Evolutionary conservation across 2,797 vertebrate species (phyloP).

Genomic region (Decapterus maruadsi): DNA sequence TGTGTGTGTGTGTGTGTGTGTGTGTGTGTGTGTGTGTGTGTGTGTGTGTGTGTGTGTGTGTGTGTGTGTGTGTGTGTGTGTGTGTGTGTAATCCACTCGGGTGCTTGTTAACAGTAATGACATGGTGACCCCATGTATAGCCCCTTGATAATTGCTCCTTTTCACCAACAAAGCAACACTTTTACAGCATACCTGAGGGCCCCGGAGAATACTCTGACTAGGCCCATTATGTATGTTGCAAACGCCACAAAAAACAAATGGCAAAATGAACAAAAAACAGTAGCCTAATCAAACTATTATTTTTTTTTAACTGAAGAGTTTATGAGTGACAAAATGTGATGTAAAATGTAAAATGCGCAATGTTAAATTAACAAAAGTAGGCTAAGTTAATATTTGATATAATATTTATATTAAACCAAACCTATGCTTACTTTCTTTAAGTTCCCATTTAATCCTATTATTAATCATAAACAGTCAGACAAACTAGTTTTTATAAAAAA

Average conservation of each 20-base stretch:
- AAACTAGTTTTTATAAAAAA: too few relatives aligned
- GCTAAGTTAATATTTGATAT: too few relatives aligned
- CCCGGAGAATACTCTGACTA: not conserved
- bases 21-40: conserved; percentile 1
- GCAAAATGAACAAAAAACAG: not conserved
- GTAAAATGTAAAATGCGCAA: too few relatives aligned
- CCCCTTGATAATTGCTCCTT: not conserved
- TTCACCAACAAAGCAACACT: not conserved
- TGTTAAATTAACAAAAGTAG: too few relatives aligned
- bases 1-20: not conserved
- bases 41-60: not conserved
- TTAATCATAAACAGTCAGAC: too few relatives aligned
- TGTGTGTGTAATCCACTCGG: not conserved
- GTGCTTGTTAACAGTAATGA: not conserved
- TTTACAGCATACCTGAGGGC: not conserved
- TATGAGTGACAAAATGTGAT: too few relatives aligned
- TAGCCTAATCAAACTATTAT: too few relatives aligned
- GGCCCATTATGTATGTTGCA: not conserved
- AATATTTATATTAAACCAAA: too few relatives aligned
- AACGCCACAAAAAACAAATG: not conserved
- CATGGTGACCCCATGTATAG: conserved; percentile 5
- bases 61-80: not conserved
- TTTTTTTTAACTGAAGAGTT: too few relatives aligned
- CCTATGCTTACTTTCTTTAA: not conserved
- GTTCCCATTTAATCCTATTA: too few relatives aligned